Evolutionary conservation across 2,888 invertebrate species (phyloP), one percentile per base, ranked within the genome.

Genomic region (Troides oblongomaculatus): DNA sequence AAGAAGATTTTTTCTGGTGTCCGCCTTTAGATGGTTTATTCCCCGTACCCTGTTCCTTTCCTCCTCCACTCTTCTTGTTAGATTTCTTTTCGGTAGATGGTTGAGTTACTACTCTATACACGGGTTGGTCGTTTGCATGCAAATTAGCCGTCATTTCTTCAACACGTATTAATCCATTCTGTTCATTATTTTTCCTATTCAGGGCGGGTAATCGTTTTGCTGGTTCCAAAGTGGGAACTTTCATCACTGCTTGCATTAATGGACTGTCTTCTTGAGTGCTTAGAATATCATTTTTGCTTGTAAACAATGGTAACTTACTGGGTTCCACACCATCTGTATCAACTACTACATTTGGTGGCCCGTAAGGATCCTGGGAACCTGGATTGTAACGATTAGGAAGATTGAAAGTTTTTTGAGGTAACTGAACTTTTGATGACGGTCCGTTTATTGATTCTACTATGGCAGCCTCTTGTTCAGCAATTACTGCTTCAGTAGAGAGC

Each of bases 91-190:
- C 91, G 2, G 81, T 78, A 21, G 92, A 83, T 18, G 92, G 92
- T 73, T 91, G 92, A 53, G 92, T 91, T 56, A 92, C 92, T 60
- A 92, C 90, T 81, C 90, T 86, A 75, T 92, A 92, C 73, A 92
- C 84, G 39, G 92, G 92, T 72, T 92, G 92, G 77, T 93, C 89
- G 77, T 93, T 89, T 71, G 91, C 90, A 76, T 91, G 89, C 62
- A 92, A 82, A 79, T 86, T 91, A 25, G 90, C 90, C n/a, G 90
- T 92, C 82, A 91, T 81, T 77, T 92, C 89, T 66, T 90, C 86
- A 46, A 87, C 84, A 69, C 88, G 79, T 72, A 91, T 84, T 43
- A 88, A 82, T 77, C 90, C 90, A 76, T 89, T 88, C 58, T 87
- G 83, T 72, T 91, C 88, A 10, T 87, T 85, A 65, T 93, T 88